phyloP scores from a whole-genome alignment of 2,113 vertebrate genomes.

The Oceanodroma tethys region DNA sequence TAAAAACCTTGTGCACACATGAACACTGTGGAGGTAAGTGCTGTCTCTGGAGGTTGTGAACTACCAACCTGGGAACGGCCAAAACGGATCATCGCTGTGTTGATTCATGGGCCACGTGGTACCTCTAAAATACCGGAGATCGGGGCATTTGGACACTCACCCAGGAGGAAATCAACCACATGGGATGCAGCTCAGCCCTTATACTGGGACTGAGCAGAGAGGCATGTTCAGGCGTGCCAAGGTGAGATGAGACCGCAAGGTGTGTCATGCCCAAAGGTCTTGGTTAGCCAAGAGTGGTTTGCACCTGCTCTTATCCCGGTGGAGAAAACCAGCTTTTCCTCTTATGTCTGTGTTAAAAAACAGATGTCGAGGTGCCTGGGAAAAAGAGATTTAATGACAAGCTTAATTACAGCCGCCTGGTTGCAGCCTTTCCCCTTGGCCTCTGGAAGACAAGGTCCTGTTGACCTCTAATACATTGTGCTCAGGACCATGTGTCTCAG shows the following conservation, averaged over 20 bases:
- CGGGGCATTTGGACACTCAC: rapidly evolving
- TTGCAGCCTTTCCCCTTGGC: not conserved
- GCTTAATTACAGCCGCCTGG: not conserved
- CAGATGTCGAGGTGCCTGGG: not conserved
- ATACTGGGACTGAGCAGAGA: not conserved
- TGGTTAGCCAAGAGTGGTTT: not conserved
- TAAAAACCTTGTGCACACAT: not conserved
- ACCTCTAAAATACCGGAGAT: rapidly evolving
- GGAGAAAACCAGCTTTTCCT: not conserved
- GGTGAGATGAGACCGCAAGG: rapidly evolving
- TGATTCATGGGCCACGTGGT: rapidly evolving
- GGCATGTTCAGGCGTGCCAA: not conserved
- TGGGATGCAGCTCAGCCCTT: not conserved
- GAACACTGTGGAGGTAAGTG: rapidly evolving
- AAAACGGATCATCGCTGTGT: rapidly evolving
- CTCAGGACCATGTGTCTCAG: not conserved
- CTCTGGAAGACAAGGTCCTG: not conserved
- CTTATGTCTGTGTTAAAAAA: not conserved
- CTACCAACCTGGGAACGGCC: not conserved
- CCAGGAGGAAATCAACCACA: not conserved
- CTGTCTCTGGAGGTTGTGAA: not conserved
- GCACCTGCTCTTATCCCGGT: not conserved
- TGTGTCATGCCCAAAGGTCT: not conserved
- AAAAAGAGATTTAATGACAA: not conserved
- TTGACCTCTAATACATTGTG: not conserved